Base-by-base conservation (phyloP, 2,797 vertebrate species). In the Darevskia mixta region DNA sequence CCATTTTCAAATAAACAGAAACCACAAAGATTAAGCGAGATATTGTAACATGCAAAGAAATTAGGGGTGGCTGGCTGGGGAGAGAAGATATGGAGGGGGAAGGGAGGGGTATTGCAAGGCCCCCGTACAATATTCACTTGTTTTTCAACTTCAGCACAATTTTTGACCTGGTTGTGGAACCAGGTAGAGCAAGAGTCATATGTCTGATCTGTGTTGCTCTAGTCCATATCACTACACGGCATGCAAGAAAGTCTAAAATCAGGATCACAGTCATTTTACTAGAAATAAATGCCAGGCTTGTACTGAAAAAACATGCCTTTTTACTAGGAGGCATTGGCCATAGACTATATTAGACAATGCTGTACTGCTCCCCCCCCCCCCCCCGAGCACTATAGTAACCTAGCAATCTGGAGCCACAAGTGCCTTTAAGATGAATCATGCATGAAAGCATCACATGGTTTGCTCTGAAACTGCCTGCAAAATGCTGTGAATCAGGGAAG, bases 371-470 rank as follows among this genome's bases (percentile, higher is more conserved):
- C 2, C 1, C 1, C 20, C 61, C 1, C 1, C 1, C 20, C 61
- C 61, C 18, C 17, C 87, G 84, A 92, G 85, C 72, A 67, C 15
- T 25, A 80, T 84, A 83, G 93, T 93, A 94, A 72, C 95, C 91
- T 95, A 95, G 95, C 94, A 94, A 95, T 90, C 38, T 0, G 0
- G 94, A 96, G 89, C 82, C 92, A 90, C 90, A 84, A 87, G 90
- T 94, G 94, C 92, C 91, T 88, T 75, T 71, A 49, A 71, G 79
- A 75, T 95, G 89, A 96, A 91, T 95, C 95, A 93, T 43, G 20
- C 86, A 73, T 80, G 18, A 84, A 92, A 92, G 88, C 76, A 75
- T 79, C 0, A 0, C 49, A 86, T 87, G 82, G 83, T 88, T 92
- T 90, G 78, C 92, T 93, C 84, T 91, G 88, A 88, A 92, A 89